These are phyloP conservation scores for Polypterus senegalus DNA, from an alignment of 2,113 vertebrate genomes.

Conservation along the genomic window DNA sequence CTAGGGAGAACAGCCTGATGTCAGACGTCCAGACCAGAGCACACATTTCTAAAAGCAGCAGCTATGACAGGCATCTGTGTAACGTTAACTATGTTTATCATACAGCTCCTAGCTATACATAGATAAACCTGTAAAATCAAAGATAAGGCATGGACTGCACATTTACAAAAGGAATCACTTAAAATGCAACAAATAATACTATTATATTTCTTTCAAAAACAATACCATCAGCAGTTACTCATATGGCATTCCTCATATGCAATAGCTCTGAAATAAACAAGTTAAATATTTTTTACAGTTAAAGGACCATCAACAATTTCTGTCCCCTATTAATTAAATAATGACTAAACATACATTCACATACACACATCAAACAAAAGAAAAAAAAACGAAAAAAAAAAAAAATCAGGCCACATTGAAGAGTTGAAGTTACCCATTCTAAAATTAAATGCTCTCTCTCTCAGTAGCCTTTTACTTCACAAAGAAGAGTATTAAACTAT, in stretches of 20 bases:
- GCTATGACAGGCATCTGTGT: slow-evolving; percentile 69
- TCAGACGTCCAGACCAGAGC: slow-evolving; percentile 53
- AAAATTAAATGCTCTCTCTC: neutral
- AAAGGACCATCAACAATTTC: too few species aligned
- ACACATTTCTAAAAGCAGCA: slow-evolving; percentile 87
- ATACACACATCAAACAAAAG: too few species aligned
- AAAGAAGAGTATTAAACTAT: slow-evolving; percentile 8
- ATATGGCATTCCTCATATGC: too few species aligned
- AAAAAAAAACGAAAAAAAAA: too few species aligned
- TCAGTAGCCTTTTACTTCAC: too few species aligned
- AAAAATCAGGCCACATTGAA: too few species aligned
- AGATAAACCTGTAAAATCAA: slow-evolving; percentile 59
- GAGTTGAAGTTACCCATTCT: neutral
- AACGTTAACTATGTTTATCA: slow-evolving; percentile 79
- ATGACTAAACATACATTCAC: too few species aligned
- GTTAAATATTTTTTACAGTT: too few species aligned
- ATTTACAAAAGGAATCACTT: neutral
- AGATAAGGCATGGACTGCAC: slow-evolving; percentile 28
- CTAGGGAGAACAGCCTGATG: slow-evolving; percentile 63
- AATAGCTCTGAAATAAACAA: too few species aligned
- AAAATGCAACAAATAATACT: neutral
- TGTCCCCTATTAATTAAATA: too few species aligned
- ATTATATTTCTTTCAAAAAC: too few species aligned
- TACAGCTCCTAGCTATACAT: slow-evolving; percentile 79
- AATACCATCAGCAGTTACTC: too few species aligned